phyloP scores from a whole-genome alignment of 2,888 invertebrate species.

The Lithosia quadra region DNA sequence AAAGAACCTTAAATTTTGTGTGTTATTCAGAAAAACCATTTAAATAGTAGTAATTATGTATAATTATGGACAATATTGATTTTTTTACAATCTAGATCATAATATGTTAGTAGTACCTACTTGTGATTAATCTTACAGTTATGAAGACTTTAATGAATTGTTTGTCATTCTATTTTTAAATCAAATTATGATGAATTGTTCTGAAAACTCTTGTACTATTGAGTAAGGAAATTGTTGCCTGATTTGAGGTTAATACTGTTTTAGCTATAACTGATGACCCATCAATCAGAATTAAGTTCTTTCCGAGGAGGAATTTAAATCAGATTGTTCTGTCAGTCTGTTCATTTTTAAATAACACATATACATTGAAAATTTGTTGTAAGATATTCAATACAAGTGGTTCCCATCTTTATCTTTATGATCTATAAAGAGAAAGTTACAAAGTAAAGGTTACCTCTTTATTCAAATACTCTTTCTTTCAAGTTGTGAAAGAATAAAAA shows the following conservation, averaged over 20 bases:
- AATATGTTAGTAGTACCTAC: slow-evolving; percentile 41
- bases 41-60: slow-evolving; percentile 51
- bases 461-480: neutral
- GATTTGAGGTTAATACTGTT: neutral
- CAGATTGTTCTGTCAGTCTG: neutral
- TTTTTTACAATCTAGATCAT: slow-evolving; percentile 56
- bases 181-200: neutral
- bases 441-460: neutral
- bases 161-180: neutral
- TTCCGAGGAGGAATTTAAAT: neutral
- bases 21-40: slow-evolving; percentile 53
- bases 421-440: neutral
- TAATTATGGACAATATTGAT: slow-evolving; percentile 62
- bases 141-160: neutral
- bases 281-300: neutral
- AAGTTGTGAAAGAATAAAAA: neutral
- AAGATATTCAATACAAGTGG: neutral
- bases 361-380: neutral
- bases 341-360: neutral
- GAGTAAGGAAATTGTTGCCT: neutral
- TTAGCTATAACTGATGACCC: neutral
- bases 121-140: neutral
- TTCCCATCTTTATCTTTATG: neutral
- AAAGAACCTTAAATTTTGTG: slow-evolving; percentile 81
- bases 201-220: neutral